Percentiles rank a stretch among this genome's conserved stretches.
phyloP scores from a whole-genome alignment of 2,888 invertebrate species.

The Timandra comae region DNA sequence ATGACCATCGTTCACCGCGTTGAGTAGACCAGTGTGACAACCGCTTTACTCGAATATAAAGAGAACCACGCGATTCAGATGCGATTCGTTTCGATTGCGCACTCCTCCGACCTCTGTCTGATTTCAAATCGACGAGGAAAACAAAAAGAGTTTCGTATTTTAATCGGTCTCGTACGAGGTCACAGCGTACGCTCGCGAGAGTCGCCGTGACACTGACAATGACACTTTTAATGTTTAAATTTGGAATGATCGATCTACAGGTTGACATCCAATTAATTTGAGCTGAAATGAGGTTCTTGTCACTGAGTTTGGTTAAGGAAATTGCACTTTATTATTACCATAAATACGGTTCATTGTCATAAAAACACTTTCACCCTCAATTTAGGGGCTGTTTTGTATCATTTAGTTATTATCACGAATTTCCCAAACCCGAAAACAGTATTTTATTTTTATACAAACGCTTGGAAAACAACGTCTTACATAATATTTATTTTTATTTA shows the following conservation, averaged over 20 bases:
- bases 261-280: constrained; percentile 19
- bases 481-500: too few species aligned
- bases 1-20: too few species aligned
- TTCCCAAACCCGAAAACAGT: not conserved
- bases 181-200: constrained; percentile 20
- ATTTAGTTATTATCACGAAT: not conserved
- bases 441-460: not conserved
- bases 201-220: constrained; percentile 44
- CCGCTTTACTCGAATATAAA: constrained; percentile 15
- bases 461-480: too few species aligned
- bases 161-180: constrained; percentile 35
- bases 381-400: too few species aligned
- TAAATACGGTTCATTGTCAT: too few species aligned
- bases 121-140: constrained; percentile 52
- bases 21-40: too few species aligned
- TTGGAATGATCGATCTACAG: too few species aligned
- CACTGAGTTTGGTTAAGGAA: too few species aligned
- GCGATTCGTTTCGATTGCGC: constrained; percentile 40
- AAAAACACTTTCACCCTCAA: too few species aligned
- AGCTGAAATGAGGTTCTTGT: too few species aligned
- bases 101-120: constrained; percentile 36
- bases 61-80: constrained; percentile 11
- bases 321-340: too few species aligned
- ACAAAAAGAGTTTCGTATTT: constrained; percentile 39
- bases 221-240: constrained; percentile 33